These are phyloP conservation scores for Saxidomus purpurata DNA, from an alignment of 1,140 invertebrate species.

Conservation along the genomic window DNA sequence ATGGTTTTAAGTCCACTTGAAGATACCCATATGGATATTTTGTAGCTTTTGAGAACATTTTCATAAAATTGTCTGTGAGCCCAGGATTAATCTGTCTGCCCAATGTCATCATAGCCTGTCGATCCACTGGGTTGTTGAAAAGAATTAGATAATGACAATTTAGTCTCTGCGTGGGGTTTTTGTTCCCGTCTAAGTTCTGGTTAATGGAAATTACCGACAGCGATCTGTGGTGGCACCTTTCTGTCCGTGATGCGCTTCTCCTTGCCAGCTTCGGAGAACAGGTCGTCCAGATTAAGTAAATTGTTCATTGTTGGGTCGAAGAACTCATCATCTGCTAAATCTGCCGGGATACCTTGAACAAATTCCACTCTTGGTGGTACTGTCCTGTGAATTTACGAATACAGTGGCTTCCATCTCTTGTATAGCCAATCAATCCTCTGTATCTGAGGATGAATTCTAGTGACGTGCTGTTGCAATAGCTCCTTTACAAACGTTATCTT, in stretches of 20 bases:
- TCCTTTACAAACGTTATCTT: not conserved
- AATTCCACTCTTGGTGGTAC: slow-evolving; percentile 46
- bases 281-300: not conserved
- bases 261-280: no score
- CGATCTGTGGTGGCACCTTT: no score
- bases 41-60: no score
- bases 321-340: not conserved
- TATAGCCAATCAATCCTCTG: not conserved
- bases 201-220: no score
- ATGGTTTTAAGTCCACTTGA: not conserved
- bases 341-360: slow-evolving; percentile 18
- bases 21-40: not conserved
- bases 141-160: slow-evolving; percentile 30
- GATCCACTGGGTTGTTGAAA: not conserved
- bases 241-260: no score
- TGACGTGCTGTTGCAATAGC: no score
- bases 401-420: slow-evolving; percentile 44
- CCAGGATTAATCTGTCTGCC: slow-evolving; percentile 39
- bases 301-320: not conserved
- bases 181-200: not conserved
- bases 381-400: no score
- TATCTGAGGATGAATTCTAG: not conserved
- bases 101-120: no score
- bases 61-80: not conserved
- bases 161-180: slow-evolving; percentile 8